These are phyloP conservation scores for Archilochus colubris DNA, from an alignment of 2,113 vertebrate genomes.

Conservation along the genomic window DNA sequence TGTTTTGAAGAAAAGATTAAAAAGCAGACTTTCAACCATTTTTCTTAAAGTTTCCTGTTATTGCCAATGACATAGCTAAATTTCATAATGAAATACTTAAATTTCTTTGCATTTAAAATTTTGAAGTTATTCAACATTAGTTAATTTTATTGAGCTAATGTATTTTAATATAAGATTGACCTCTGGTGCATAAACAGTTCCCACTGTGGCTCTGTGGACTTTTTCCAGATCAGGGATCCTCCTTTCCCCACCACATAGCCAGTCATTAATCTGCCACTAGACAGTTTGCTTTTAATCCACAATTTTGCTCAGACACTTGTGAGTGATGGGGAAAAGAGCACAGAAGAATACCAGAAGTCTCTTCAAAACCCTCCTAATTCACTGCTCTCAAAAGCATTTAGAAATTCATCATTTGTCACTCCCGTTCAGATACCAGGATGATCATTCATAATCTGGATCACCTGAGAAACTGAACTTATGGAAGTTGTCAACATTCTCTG, in stretches of 20 bases:
- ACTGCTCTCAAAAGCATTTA: neutral
- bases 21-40: neutral
- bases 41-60: neutral
- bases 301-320: neutral
- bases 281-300: neutral
- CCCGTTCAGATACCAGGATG: neutral
- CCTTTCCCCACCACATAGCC: neutral
- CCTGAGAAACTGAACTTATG: constrained; percentile 12
- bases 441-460: neutral
- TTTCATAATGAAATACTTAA: neutral
- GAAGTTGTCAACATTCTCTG: constrained; percentile 31
- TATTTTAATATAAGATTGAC: neutral
- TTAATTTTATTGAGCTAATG: neutral
- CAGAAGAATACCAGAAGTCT: neutral
- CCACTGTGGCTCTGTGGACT: neutral
- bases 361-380: neutral
- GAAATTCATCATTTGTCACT: neutral
- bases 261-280: neutral
- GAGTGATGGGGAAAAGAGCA: neutral
- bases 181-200: neutral
- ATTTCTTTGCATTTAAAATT: neutral
- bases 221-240: neutral
- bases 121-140: neutral
- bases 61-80: neutral
- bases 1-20: neutral